Evolutionary conservation across 2,888 invertebrate species (phyloP).

Genomic region (Timema cristinae): DNA sequence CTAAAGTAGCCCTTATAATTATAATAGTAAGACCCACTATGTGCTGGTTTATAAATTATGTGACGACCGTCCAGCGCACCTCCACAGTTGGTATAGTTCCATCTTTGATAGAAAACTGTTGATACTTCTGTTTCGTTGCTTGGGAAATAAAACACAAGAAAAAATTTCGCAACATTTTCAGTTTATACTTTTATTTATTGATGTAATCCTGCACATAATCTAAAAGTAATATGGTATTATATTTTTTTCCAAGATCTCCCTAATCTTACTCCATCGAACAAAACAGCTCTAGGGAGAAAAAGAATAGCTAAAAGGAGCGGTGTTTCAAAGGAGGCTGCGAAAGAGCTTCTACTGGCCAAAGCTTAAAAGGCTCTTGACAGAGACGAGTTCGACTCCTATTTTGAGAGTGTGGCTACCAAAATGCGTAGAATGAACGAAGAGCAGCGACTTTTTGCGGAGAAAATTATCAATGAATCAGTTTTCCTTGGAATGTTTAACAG

Average conservation of each 20-base stretch:
- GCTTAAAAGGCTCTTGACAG: not conserved
- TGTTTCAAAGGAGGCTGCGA: not conserved
- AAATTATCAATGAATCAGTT: not conserved
- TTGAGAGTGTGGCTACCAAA: not conserved
- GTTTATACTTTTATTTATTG: no score
- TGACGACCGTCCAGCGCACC: no score
- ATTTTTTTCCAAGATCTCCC: not conserved
- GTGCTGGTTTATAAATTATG: no score
- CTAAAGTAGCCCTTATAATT: no score
- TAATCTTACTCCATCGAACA: not conserved
- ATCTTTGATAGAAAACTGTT: no score
- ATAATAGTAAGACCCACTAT: no score
- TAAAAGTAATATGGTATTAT: no score
- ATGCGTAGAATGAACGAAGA: not conserved
- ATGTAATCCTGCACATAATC: no score
- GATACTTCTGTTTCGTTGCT: no score
- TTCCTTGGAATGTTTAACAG: not conserved
- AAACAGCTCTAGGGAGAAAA: not conserved
- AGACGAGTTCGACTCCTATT: not conserved
- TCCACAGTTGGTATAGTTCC: no score
- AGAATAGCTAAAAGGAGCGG: not conserved
- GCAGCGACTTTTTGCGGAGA: not conserved
- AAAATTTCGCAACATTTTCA: no score
- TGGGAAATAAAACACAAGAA: no score
- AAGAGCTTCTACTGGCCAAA: not conserved